These are phyloP conservation scores for Lypha dubia DNA, from an alignment of 2,888 invertebrate genomes.

Conservation along the genomic window DNA sequence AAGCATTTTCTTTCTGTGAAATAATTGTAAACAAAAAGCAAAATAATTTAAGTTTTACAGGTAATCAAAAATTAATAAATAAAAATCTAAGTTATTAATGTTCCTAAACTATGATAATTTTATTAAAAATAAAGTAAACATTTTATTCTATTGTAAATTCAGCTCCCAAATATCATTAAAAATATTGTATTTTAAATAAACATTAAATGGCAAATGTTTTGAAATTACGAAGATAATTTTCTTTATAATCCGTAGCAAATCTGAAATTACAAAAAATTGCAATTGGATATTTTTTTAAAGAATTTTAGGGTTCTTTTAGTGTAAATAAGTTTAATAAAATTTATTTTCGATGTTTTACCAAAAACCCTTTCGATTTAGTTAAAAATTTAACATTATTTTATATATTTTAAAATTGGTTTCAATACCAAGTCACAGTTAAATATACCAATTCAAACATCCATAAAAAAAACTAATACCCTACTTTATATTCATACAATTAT, in stretches of 20 bases:
- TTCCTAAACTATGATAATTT: too few relatives aligned
- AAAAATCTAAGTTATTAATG: too few relatives aligned
- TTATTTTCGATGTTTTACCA: too few relatives aligned
- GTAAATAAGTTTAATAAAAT: neutral
- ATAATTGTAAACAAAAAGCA: too few relatives aligned
- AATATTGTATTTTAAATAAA: too few relatives aligned
- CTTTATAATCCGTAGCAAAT: neutral
- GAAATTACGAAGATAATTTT: neutral
- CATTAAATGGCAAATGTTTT: neutral
- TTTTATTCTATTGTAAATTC: too few relatives aligned
- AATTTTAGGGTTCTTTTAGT: neutral
- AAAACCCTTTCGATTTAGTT: neutral
- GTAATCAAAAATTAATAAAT: too few relatives aligned
- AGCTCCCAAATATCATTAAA: too few relatives aligned
- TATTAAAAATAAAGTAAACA: too few relatives aligned
- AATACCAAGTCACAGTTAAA: neutral
- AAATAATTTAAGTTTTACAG: too few relatives aligned
- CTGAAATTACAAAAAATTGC: neutral
- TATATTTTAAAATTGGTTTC: neutral
- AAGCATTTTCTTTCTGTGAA: too few relatives aligned
- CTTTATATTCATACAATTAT: slow-evolving; percentile 1
- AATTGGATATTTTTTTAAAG: neutral
- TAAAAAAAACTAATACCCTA: neutral
- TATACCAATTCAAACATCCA: neutral
- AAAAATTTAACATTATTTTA: neutral